A percentile compares a stretch with the other conserved stretches of the same genome.
These are phyloP conservation scores for Lasioglossum marginatum DNA, from an alignment of 2,888 invertebrate genomes.

Conservation along the genomic window DNA sequence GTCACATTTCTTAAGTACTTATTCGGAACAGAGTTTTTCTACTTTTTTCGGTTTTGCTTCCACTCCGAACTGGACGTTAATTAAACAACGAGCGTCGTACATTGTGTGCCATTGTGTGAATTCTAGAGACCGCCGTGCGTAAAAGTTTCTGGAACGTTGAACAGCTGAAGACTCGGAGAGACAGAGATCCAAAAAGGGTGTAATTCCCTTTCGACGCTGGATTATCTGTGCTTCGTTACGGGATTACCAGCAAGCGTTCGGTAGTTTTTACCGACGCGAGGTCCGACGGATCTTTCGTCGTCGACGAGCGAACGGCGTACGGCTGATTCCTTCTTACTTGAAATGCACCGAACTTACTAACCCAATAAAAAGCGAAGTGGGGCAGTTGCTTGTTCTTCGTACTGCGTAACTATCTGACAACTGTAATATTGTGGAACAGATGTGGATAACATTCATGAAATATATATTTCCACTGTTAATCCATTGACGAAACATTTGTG, in stretches of 20 bases:
- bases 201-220: constrained; percentile 29
- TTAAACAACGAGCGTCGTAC: background rate
- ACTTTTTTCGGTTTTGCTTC: background rate
- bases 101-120: background rate
- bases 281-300: constrained; percentile 18
- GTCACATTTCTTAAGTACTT: too few species aligned
- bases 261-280: constrained; percentile 24
- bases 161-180: background rate
- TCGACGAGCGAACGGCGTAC: constrained; percentile 30
- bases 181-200: background rate
- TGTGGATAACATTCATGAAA: too few species aligned
- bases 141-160: constrained; percentile 10
- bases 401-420: background rate
- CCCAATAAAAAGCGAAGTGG: background rate
- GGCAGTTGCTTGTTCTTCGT: background rate
- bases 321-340: constrained; percentile 37
- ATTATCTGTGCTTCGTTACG: constrained; percentile 41
- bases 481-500: too few species aligned
- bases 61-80: background rate
- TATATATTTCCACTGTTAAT: too few species aligned
- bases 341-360: background rate
- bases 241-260: constrained; percentile 12
- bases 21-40: too few species aligned
- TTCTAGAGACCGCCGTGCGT: background rate
- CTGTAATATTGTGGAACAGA: background rate